phyloP scores from a whole-genome alignment of 2,888 invertebrate species.

The Iphiclides podalirius region DNA sequence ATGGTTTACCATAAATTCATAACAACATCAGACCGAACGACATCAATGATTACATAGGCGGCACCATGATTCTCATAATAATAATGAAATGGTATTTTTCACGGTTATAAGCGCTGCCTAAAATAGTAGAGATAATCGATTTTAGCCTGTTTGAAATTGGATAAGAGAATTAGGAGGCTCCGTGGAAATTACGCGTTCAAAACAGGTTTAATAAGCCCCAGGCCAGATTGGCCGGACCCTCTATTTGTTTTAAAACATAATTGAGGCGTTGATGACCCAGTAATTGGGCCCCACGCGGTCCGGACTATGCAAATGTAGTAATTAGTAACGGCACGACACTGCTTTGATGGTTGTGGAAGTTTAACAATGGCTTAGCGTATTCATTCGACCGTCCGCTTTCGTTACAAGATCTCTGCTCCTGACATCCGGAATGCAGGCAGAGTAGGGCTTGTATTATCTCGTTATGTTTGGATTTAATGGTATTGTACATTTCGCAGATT shows the following conservation, averaged over 20 bases:
- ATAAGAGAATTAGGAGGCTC: slow-evolving; percentile 19
- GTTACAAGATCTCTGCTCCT: slow-evolving; percentile 35
- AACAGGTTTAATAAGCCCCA: slow-evolving; percentile 37
- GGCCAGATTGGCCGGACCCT: slow-evolving; percentile 40
- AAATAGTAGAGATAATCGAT: slow-evolving; percentile 15
- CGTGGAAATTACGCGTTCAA: slow-evolving; percentile 24
- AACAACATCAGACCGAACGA: too few species aligned
- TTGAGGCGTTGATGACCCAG: slow-evolving; percentile 53
- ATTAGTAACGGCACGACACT: slow-evolving; percentile 60
- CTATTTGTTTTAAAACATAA: slow-evolving; percentile 65
- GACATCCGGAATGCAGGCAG: slow-evolving; percentile 25
- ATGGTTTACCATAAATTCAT: too few species aligned
- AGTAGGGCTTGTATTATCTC: slow-evolving; percentile 24
- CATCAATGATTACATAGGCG: not conserved
- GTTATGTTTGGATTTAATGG: slow-evolving; percentile 16
- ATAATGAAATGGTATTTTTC: too few species aligned
- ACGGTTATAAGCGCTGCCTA: not conserved
- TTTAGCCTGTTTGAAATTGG: slow-evolving; percentile 16
- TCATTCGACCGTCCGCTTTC: slow-evolving; percentile 40
- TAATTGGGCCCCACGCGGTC: slow-evolving; percentile 59
- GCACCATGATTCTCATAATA: not conserved
- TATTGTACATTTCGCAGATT: not conserved
- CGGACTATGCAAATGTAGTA: slow-evolving; percentile 66
- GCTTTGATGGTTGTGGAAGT: slow-evolving; percentile 38
- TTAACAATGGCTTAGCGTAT: slow-evolving; percentile 49